A percentile compares a stretch with the other conserved stretches of the same genome.
Conservation (phyloP, 2,797 vertebrate genomes). For the Pangasius mekongensis region DNA sequence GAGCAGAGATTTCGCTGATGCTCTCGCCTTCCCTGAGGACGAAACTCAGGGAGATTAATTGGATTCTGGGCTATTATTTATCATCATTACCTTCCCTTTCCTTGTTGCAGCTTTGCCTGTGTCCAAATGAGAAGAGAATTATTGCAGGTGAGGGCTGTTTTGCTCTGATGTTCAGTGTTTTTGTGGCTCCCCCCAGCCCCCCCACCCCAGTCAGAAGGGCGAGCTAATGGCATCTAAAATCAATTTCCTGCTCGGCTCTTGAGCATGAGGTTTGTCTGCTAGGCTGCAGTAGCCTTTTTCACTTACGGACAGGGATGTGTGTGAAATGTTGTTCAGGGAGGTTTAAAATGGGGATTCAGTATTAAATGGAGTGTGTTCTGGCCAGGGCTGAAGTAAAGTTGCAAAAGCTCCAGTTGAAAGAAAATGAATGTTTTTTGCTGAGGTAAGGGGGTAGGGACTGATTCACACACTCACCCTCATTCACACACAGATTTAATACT, state of each 20-base stretch:
- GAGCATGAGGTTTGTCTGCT: constrained; percentile 19
- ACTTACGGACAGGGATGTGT: constrained; percentile 16
- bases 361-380: constrained; percentile 15
- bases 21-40: constrained; percentile 33
- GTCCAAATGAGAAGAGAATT: constrained; percentile 49
- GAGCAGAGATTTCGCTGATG: constrained; percentile 21
- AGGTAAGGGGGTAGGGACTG: not conserved
- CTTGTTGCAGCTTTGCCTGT: constrained; percentile 47
- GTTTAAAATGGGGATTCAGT: not conserved
- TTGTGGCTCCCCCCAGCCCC: not conserved
- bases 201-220: constrained; percentile 16
- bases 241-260: constrained; percentile 46
- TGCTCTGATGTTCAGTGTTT: constrained; percentile 26
- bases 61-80: constrained; percentile 52
- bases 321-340: constrained; percentile 19
- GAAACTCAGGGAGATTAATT: constrained; percentile 48
- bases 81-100: constrained; percentile 57
- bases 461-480: not conserved
- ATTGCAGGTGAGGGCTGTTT: constrained; percentile 48
- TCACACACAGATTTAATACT: constrained; percentile 18
- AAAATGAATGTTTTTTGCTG: not conserved
- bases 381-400: not conserved
- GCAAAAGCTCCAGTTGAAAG: not conserved
- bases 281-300: not conserved
- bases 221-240: constrained; percentile 54